Base-by-base conservation (phyloP, 2,113 vertebrate genomes). In the Pseudopipra pipra region DNA sequence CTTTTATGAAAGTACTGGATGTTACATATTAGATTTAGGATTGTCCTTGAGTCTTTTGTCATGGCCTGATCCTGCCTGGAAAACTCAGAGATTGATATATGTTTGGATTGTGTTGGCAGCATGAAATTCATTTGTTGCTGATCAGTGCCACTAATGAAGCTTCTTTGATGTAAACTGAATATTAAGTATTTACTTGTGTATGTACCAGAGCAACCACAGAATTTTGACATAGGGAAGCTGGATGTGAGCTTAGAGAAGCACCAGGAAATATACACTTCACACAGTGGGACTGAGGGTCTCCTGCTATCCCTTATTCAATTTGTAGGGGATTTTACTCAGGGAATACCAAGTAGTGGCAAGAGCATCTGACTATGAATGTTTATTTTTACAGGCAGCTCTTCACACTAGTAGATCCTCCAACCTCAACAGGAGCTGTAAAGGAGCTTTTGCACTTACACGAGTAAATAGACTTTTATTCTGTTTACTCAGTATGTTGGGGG, bases 171-270 rank as follows among this genome's bases (percentile, higher is more conserved):
- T 89, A 95, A 91, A 94, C 75, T 71, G 78, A 94, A 71, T 91
- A 87, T 87, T 82, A 96, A 95, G 61, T 89, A 72, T 94, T 94
- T 92, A 87, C 86, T 93, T 94, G 75, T 85, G 46, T 52, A 12
- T 43, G 39, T 91, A 85, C 85, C 82, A 83, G 87, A 77, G 78
- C 55, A 96, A 20, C 93, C 85, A 70, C 1, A 0, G 79, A 41
- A 67, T 82, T 95, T 83, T 85, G 82, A 84, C 79, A 62, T 8
- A 70, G 76, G 8, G 77, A 62, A 76, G 58, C 23, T 87, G 30
- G 44, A 70, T 83, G 43, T 24, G 54, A 93, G n/a, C 54, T 82
- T 70, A 43, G 16, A 43, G 85, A 73, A 85, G 39, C 37, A 58
- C 35, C 1, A 6, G 55, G 35, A 96, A 79, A 67, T 58, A 41